A percentile compares a stretch with the other conserved stretches of the same genome.
phyloP scores from a whole-genome alignment of 2,113 vertebrate species.

The Nanorana parkeri region DNA sequence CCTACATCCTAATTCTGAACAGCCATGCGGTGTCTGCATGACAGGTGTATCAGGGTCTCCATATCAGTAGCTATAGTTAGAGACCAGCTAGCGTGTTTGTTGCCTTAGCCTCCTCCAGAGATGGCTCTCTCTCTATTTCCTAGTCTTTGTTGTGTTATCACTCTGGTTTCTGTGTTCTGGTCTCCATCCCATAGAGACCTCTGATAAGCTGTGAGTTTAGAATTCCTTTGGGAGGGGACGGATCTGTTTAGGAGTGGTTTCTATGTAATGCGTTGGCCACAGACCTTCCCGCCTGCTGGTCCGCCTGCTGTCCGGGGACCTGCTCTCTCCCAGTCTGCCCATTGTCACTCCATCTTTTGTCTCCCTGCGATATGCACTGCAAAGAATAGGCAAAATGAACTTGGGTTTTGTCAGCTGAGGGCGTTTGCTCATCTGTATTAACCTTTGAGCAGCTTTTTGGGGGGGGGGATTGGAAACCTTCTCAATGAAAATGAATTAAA shows the following conservation, averaged over 20 bases:
- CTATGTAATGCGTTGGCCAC: slow-evolving; percentile 14
- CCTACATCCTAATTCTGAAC: neutral
- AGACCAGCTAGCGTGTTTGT: neutral
- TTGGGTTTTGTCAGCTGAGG: neutral
- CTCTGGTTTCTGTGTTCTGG: slow-evolving; percentile 26
- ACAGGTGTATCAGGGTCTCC: slow-evolving; percentile 3
- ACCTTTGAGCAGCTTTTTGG: neutral
- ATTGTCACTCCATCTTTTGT: slow-evolving; percentile 20
- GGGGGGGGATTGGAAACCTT: neutral
- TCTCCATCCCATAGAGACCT: slow-evolving; percentile 48
- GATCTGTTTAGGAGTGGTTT: slow-evolving; percentile 54
- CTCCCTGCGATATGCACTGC: neutral
- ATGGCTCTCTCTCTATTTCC: neutral
- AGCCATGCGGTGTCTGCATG: neutral
- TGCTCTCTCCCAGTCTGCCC: neutral
- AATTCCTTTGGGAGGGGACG: slow-evolving; percentile 54
- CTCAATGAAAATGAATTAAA: slow-evolving; percentile 14
- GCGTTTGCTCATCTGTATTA: slow-evolving; percentile 2
- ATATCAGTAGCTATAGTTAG: slow-evolving; percentile 13
- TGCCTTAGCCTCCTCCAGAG: neutral
- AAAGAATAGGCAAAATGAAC: neutral
- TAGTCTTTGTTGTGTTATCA: slow-evolving; percentile 25
- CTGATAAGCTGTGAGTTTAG: slow-evolving; percentile 52
- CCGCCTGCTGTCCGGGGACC: neutral
- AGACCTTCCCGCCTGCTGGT: slow-evolving; percentile 17